Base-by-base conservation (phyloP, 92 coral and sea anemone genomes). In the Montipora capitata region DNA sequence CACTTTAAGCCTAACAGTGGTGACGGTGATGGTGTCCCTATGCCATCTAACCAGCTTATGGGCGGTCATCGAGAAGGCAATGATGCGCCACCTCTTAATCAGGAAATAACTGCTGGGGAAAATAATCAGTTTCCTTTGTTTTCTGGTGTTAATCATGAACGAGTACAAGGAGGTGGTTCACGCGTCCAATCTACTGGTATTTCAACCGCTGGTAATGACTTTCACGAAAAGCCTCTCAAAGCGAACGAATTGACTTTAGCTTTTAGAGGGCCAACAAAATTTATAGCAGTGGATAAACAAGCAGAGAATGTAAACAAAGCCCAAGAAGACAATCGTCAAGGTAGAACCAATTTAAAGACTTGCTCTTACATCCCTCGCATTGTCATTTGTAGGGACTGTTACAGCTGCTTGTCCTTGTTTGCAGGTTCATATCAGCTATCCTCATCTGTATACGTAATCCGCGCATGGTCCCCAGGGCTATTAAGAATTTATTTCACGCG, bases 271-370 rank as follows among this genome's bases (percentile, higher is more conserved):
- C 87, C 78, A 44, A 40, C 87, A 20, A 83, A 83, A 40, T 61
- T 82, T 3, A 82, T 82, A 20, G 87, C 79, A 3, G 87, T 73
- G 35, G 87, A 77, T 42, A 73, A 83, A 12, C 69, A 69, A n/a
- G 73, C 79, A 13, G 79, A 83, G 41, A 56, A 72, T n/a, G 64
- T 10, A 16, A 45, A 61, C 2, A 18, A 18, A 5, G 17, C 4
- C 44, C 79, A 83, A 71, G 44, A 59, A 42, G 20, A 59, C 56
- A 14, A 72, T 17, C 67, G 79, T 6, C 79, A 72, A 1, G 87
- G 87, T 83, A 40, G 42, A 75, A 56, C 9, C 5, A 14, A n/a
- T 5, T 6, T 48, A 48, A 48, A 48, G 52, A 48, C 35, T 27
- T 27, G 35, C 35, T 27, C 35, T 48, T 5, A 10, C 3, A 48